Evolutionary conservation across 2,113 vertebrate genomes (phyloP).

Genomic region (Callospermophilus lateralis): DNA sequence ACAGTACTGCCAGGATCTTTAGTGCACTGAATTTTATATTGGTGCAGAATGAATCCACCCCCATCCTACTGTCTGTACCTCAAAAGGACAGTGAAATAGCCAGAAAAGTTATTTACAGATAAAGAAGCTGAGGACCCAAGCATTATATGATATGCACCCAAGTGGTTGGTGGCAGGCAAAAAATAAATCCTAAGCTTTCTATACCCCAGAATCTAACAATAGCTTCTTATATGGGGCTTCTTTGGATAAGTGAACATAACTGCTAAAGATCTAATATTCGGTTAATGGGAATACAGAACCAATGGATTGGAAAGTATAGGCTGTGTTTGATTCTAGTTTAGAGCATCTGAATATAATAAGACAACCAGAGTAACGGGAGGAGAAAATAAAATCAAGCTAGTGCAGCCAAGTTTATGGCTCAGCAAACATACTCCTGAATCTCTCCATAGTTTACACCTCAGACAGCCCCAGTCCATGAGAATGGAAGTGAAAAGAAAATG

Average conservation of each 20-base stretch:
- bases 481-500: slow-evolving; percentile 77
- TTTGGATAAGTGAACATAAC: slow-evolving; percentile 86
- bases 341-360: slow-evolving; percentile 81
- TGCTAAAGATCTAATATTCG: slow-evolving; percentile 92
- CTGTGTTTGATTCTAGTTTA: slow-evolving; percentile 86
- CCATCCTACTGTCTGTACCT: background rate
- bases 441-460: slow-evolving; percentile 55
- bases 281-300: slow-evolving; percentile 90
- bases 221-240: slow-evolving; percentile 15
- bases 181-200: slow-evolving; percentile 50
- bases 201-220: background rate
- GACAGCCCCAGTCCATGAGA: slow-evolving; percentile 54
- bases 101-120: slow-evolving; percentile 7
- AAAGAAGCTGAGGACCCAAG: background rate
- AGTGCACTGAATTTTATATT: background rate
- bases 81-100: slow-evolving; percentile 41
- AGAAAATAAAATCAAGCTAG: slow-evolving; percentile 72
- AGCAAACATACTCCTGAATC: background rate
- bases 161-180: background rate
- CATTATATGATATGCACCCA: background rate
- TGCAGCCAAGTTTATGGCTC: slow-evolving; percentile 42
- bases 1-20: background rate
- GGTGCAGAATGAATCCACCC: background rate
- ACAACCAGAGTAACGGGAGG: slow-evolving; percentile 59
- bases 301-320: slow-evolving; percentile 86